Base-by-base conservation (phyloP, 2,797 vertebrate species). In the Sardinella longiceps region DNA sequence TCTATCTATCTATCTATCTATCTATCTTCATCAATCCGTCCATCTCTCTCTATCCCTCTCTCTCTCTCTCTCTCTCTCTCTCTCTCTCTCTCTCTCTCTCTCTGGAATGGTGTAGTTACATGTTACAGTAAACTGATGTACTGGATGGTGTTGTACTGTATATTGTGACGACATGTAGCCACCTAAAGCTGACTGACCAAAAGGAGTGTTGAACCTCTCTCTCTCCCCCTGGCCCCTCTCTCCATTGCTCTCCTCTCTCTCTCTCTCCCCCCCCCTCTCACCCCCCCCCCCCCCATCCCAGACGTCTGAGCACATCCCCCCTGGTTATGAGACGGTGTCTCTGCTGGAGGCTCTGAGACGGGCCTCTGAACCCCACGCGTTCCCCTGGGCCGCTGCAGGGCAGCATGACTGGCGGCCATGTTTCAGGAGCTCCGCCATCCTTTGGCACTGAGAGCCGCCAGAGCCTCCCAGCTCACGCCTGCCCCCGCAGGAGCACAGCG, bases 331-430 rank as follows among this genome's bases (percentile, higher is more conserved):
- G 91, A 97, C 95, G 2, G 98, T 99, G 63, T 99, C 98, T 0
- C 96, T 99, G 46, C 95, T 99, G 91, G 98, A 99, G 90, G 98
- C 98, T 0, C 93, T 99, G 90, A 99, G n/a, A 99, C 0, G 98
- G 98, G 28, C 98, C 98, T 0, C 95, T 99, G 81, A 97, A 91
- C 7, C 96, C 96, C 0, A 97, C 97, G 0, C 95, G 95, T 0
- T 94, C 93, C 0, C 89, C 92, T 2, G 95, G 96, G 81, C 96
- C 97, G 0, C 95, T 97, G 56, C 95, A 96, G 0, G 91, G 87
- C n/a, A n/a, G n/a, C 0, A 93, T 95, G 46, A 94, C 95, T 87
- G 97, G 89, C 58, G 95, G 95, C 88, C 95, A 96, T 2, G 94
- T 96, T 23, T 53, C 94, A 0, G 96, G 97, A 66, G 90, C 93